These are phyloP conservation scores for Anas capensis DNA, from an alignment of 2,797 vertebrate genomes.

Conservation along the genomic window DNA sequence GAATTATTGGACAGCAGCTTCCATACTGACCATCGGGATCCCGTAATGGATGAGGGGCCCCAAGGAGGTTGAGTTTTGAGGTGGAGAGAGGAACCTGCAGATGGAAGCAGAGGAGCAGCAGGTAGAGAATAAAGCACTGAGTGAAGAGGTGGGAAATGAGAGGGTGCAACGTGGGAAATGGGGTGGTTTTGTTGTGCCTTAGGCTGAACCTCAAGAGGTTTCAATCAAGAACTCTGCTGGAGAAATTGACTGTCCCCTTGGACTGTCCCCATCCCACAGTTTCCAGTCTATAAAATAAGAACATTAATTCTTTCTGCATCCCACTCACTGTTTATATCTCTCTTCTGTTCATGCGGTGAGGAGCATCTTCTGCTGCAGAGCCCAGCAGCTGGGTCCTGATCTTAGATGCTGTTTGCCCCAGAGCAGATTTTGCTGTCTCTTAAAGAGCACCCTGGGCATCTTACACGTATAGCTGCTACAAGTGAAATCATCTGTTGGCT, in stretches of 20 bases:
- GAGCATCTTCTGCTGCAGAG: not conserved
- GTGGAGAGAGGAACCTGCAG: not conserved
- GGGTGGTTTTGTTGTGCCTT: not conserved
- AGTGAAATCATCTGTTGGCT: not conserved
- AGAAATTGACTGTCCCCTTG: not conserved
- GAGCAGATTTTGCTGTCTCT: conserved; percentile 1
- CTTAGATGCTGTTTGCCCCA: not conserved
- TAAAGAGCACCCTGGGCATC: not conserved
- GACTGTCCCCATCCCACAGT: not conserved
- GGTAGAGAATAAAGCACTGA: not conserved
- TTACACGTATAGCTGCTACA: not conserved
- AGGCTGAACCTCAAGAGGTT: not conserved
- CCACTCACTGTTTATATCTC: not conserved
- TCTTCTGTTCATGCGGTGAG: not conserved
- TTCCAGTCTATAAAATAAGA: conserved; percentile 27
- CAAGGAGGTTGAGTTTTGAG: not conserved
- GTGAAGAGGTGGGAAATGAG: not conserved
- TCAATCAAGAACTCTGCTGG: not conserved
- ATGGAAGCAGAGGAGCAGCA: not conserved
- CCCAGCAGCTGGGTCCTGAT: not conserved
- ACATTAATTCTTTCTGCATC: not conserved
- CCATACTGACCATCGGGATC: not conserved
- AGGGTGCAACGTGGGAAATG: fast-evolving
- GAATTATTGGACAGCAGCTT: not conserved
- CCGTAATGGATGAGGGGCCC: not conserved